These are phyloP conservation scores for Netelia melanura DNA, from an alignment of 2,888 invertebrate species.

Conservation along the genomic window DNA sequence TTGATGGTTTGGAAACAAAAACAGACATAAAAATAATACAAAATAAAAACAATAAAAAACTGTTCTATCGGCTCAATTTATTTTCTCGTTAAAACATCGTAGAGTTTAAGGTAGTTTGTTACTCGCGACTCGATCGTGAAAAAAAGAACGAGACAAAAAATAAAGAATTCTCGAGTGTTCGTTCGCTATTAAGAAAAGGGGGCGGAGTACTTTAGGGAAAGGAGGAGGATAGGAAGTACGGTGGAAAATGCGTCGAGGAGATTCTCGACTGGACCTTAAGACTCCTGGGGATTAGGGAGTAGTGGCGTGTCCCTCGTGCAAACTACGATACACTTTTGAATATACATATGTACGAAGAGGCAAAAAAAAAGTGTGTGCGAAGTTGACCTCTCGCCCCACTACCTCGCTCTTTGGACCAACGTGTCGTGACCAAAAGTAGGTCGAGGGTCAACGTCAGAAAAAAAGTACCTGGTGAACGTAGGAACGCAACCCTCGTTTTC, in stretches of 20 bases:
- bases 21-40: not conserved
- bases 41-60: constrained; percentile 4
- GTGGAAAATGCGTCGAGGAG: constrained; percentile 25
- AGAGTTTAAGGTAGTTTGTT: not conserved
- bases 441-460: constrained; percentile 49
- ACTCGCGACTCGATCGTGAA: constrained; percentile 1
- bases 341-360: not conserved
- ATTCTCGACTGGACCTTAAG: constrained; percentile 25
- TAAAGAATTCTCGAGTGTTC: constrained; percentile 8
- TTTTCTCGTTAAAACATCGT: not conserved
- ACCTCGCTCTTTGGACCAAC: constrained; percentile 24
- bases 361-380: constrained; percentile 27
- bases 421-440: constrained; percentile 35
- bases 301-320: constrained; percentile 10
- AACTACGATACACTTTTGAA: not conserved
- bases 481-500: constrained; percentile 33
- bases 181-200: not conserved
- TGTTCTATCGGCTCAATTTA: not conserved
- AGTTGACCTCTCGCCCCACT: not conserved
- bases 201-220: not conserved
- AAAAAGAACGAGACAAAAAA: constrained; percentile 5
- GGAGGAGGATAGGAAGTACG: not conserved
- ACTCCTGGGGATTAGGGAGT: constrained; percentile 14
- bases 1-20: too few species aligned
- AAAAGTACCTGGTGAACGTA: constrained; percentile 46